phyloP scores from a whole-genome alignment of 2,888 invertebrate genomes.

The Cantharis lateralis region DNA sequence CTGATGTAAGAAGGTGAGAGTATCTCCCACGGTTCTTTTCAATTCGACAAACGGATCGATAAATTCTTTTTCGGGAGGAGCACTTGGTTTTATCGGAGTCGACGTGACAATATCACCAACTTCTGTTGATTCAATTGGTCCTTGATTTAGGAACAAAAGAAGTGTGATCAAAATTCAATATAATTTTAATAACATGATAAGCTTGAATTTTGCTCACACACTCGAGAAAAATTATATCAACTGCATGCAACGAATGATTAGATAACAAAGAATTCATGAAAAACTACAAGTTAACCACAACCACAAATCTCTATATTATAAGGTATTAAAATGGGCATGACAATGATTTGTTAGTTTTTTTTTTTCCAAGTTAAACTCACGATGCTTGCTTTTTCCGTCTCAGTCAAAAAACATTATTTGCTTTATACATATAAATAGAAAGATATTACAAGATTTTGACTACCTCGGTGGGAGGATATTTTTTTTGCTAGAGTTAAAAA shows the following conservation, averaged over 20 bases:
- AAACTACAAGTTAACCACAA: not conserved
- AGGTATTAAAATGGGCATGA: conserved; percentile 53
- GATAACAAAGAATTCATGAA: not conserved
- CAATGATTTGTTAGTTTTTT: conserved; percentile 33
- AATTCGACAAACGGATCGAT: conserved; percentile 47
- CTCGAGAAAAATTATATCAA: not conserved
- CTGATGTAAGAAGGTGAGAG: conserved; percentile 54
- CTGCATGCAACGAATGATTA: not conserved
- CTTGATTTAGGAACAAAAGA: conserved; percentile 33
- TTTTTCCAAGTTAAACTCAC: not conserved
- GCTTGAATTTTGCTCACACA: not conserved
- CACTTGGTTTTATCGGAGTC: conserved; percentile 38
- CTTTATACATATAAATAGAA: not conserved
- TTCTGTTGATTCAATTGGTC: conserved; percentile 14
- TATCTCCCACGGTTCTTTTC: conserved; percentile 52
- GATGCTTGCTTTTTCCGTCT: not conserved
- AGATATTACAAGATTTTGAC: not conserved
- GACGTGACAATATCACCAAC: conserved; percentile 42
- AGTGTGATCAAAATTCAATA: not conserved
- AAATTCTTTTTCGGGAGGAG: conserved; percentile 20
- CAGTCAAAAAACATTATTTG: not conserved
- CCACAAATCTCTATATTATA: conserved; percentile 8
- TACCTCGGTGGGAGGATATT: no score
- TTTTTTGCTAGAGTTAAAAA: no score
- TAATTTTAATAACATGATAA: not conserved